Percentiles rank a stretch among this genome's conserved stretches.
Conservation (phyloP, 2,797 vertebrate species). For the Neosilurus mollespiculum region DNA sequence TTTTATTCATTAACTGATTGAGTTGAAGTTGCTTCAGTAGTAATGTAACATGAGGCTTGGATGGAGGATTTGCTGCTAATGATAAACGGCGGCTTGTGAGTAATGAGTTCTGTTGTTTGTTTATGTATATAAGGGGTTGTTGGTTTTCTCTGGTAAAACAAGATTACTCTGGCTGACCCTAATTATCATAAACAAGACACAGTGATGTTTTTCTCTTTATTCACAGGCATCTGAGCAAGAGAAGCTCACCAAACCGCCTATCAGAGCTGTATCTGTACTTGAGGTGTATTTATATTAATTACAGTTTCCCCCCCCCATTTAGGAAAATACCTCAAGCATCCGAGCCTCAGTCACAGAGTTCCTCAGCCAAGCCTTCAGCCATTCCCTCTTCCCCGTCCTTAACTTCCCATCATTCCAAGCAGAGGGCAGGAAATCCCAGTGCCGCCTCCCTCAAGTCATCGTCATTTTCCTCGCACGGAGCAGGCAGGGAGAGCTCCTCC, state of each 20-base stretch:
- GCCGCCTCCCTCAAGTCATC: constrained; percentile 68
- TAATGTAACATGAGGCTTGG: background rate
- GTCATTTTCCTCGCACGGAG: constrained; percentile 70
- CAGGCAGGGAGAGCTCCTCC: constrained; percentile 58
- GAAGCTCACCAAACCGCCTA: background rate
- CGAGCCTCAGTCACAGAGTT: constrained; percentile 71
- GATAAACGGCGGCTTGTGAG: background rate
- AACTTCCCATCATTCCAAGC: constrained; percentile 69
- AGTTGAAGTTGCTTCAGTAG: background rate
- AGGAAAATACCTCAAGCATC: constrained; percentile 91
- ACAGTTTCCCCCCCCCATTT: constrained; percentile 32
- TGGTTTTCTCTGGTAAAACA: constrained; percentile 10
- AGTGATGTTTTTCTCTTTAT: background rate
- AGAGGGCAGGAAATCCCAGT: constrained; percentile 73
- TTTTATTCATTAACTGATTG: background rate
- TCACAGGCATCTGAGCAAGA: background rate
- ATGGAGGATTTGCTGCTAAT: too few species aligned
- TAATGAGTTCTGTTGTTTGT: background rate
- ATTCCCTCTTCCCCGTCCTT: constrained; percentile 66
- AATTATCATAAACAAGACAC: constrained; percentile 4
- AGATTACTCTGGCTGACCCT: background rate
- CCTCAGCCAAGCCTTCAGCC: constrained; percentile 66
- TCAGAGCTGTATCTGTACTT: background rate
- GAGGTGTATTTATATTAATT: constrained; percentile 4
- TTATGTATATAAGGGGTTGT: background rate